Evolutionary conservation across 2,888 invertebrate genomes (phyloP).

Genomic region (Ariolimax columbianus): DNA sequence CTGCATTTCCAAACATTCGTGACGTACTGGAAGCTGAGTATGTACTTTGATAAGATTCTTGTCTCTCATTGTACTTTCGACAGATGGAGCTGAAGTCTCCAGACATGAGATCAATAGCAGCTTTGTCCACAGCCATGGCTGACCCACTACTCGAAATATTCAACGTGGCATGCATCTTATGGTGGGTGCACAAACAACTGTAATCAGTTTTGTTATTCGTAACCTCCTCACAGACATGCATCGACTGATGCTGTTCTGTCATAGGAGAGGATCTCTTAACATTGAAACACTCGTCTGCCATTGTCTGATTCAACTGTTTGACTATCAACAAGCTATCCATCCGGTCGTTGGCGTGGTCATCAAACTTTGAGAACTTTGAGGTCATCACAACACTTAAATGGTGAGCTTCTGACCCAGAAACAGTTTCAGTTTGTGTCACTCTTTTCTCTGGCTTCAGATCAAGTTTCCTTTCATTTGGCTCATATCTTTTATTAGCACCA

Average conservation of each 20-base stretch:
- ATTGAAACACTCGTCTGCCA: neutral
- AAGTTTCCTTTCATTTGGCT: neutral
- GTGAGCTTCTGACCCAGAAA: neutral
- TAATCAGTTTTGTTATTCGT: neutral
- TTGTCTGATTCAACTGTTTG: neutral
- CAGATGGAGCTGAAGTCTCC: conserved; percentile 17
- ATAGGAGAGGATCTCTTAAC: neutral
- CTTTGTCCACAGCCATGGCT: conserved; percentile 12
- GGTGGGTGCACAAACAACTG: neutral
- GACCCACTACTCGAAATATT: neutral
- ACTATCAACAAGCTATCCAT: neutral
- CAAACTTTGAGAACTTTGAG: too few species aligned
- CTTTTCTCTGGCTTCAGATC: neutral
- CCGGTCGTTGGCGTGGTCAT: neutral
- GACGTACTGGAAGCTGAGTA: neutral
- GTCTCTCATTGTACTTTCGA: neutral
- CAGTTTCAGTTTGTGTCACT: neutral
- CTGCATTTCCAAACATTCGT: too few species aligned
- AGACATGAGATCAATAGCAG: conserved; percentile 24
- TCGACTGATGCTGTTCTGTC: neutral
- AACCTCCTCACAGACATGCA: too few species aligned
- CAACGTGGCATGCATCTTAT: neutral
- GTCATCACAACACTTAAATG: neutral
- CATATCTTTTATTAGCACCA: neutral
- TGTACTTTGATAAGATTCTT: neutral